Evolutionary conservation across 2,797 vertebrate genomes (phyloP), one percentile per base, ranked within the genome.

Genomic region (Kryptopterus vitreolus): DNA sequence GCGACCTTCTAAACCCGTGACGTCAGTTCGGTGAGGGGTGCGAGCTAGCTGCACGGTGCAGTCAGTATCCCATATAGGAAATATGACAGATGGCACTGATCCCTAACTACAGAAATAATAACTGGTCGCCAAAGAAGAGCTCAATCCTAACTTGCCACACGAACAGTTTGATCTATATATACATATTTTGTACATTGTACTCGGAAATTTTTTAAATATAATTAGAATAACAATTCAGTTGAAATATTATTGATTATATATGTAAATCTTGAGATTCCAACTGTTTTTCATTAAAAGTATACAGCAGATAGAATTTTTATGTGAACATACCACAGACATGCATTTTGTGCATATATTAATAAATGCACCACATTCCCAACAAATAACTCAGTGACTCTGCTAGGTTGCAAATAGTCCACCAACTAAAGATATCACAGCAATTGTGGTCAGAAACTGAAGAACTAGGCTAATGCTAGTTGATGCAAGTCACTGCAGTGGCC

Each of bases 1-100:
- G 65, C 81, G 70, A 88, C 89, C 81, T 90, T 89, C 91, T 89
- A 87, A 58, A 57, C 7, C 79, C 48, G 89, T 94, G 93, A 95
- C 93, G 91, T 92, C 85, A 83, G 38, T 38, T 63, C 76, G 58
- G 78, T 78, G 78, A 66, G 33, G 35, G 78, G 31, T 53, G 70
- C 33, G 22, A n/a, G n/a, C 48, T 43, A 11, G 73, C 79, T 33
- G 57, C 70, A 31, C 48, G 43, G 46, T 76, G 79, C 31, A 52
- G 33, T 26, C 50, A 52, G 81, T 78, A 76, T 86, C 84, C 78
- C 81, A 63, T 83, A 84, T 59, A 82, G 71, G 79, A 77, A n/a
- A 43, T 43, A 77, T 85, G 84, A 79, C 85, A 85, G 73, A 83
- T 84, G 81, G 77, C 68, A 66, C 43, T 33, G 52, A 62, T 76